Evolutionary conservation across 2,797 vertebrate species (phyloP), one percentile per base, ranked within the genome.

Genomic region (Cuculus canorus): DNA sequence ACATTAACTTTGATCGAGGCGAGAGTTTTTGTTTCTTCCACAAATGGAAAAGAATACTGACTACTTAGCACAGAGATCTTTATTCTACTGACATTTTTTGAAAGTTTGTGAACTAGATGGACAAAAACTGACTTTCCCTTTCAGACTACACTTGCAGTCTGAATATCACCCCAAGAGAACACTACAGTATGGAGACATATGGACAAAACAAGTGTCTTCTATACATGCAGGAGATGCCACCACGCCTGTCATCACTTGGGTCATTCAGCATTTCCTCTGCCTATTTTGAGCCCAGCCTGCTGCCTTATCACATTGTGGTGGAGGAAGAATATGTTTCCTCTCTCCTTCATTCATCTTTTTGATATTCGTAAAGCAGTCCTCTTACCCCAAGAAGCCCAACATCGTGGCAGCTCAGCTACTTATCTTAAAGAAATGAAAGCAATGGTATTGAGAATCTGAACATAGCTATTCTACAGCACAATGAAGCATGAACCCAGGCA

Each of bases 11-110:
- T 75, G 75, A 82, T 77, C 1, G 0, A 85, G 93, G 30, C 21
- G 41, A 78, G 71, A 87, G 28, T 21, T 92, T 92, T 85, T 52
- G 76, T 65, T 94, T 60, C 27, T 78, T 93, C 84, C 54, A 66
- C 61, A 88, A 82, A 84, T 61, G 59, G 80, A 88, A 94, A 93
- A 92, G 72, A 86, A 79, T 47, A 69, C 35, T 57, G 35, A 50
- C 37, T 64, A 64, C 78, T 75, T 87, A 88, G 91, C 0, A 2
- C 17, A 85, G 84, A 93, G 54, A 69, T 89, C 78, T 93, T 96
- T 96, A 95, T 92, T 96, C 91, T 88, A 70, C 79, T 95, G 97
- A 91, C 84, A 87, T 96, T 95, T 91, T 88, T 88, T 91, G 92
- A 43, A 61, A 91, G 73, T 96, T 94, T 90, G 86, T 71, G 82